Evolutionary conservation across 2,797 vertebrate genomes (phyloP).

Genomic region (Lithobates pipiens): DNA sequence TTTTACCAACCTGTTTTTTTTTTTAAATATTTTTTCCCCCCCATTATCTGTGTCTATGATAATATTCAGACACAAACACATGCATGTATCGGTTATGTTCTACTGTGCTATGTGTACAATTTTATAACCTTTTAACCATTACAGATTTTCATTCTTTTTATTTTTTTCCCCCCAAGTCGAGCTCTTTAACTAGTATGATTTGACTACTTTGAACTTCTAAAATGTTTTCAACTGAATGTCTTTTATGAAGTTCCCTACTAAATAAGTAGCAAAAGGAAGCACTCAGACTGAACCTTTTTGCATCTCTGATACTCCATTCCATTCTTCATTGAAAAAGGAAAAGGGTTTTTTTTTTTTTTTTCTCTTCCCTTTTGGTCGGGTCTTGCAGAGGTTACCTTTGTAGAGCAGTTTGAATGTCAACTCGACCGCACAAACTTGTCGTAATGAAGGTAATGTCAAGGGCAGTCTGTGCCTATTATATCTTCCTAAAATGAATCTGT

Average conservation of each 20-base stretch:
- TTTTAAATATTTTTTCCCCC: no score
- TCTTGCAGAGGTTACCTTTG: conserved; percentile 52
- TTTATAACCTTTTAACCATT: no score
- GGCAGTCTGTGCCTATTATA: conserved; percentile 63
- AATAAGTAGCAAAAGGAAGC: conserved; percentile 23
- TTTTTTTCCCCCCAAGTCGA: no score
- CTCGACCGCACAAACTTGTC: conserved; percentile 56
- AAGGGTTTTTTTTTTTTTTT: conserved; percentile 27
- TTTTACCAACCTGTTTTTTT: no score
- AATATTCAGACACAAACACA: no score
- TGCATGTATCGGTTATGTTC: no score
- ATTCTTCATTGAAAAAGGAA: conserved; percentile 37
- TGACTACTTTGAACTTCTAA: neutral
- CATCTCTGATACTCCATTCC: conserved; percentile 25
- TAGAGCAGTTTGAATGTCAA: conserved; percentile 52
- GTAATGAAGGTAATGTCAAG: conserved; percentile 59
- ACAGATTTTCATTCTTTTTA: no score
- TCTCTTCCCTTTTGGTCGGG: neutral
- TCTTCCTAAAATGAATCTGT: conserved; percentile 61
- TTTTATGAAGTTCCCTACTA: conserved; percentile 37
- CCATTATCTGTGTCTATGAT: no score
- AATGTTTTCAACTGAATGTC: neutral
- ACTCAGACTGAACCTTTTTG: conserved; percentile 30
- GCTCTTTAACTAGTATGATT: no score
- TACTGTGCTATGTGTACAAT: no score